A percentile compares a stretch with the other conserved stretches of the same genome.
phyloP scores from a whole-genome alignment of 1,140 invertebrate genomes.

The Pogonus chalceus region DNA sequence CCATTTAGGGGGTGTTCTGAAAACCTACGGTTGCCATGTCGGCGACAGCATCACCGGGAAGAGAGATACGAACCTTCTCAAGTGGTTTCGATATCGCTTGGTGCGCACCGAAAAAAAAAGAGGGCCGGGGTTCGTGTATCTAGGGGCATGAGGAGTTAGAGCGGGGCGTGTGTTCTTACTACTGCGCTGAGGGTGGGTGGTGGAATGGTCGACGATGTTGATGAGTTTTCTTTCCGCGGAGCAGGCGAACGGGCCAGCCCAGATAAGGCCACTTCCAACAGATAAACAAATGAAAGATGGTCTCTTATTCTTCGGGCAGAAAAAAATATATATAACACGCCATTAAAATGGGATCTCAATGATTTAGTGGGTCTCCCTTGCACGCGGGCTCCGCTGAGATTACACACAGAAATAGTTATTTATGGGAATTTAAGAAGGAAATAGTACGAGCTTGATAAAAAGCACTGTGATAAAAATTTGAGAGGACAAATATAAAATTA shows the following conservation, averaged over 20 bases:
- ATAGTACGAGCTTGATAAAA: no score
- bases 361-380: background rate
- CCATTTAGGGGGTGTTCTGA: background rate
- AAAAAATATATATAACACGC: constrained; percentile 5
- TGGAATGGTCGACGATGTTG: background rate
- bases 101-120: background rate
- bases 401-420: background rate
- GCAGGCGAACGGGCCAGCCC: background rate
- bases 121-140: background rate
- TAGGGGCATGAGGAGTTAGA: no score
- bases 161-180: background rate
- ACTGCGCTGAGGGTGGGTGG: background rate
- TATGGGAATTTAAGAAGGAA: constrained; percentile 6
- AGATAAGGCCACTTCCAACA: constrained; percentile 7
- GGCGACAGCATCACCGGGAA: background rate
- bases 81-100: constrained; percentile 6
- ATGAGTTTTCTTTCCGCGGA: background rate
- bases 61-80: background rate
- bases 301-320: constrained; percentile 3
- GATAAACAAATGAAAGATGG: constrained; percentile 7
- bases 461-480: background rate
- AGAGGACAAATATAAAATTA: background rate
- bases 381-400: background rate
- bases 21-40: background rate
- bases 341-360: constrained; percentile 4